Evolutionary conservation across 2,888 invertebrate species (phyloP).

Genomic region (Pteria penguin): DNA sequence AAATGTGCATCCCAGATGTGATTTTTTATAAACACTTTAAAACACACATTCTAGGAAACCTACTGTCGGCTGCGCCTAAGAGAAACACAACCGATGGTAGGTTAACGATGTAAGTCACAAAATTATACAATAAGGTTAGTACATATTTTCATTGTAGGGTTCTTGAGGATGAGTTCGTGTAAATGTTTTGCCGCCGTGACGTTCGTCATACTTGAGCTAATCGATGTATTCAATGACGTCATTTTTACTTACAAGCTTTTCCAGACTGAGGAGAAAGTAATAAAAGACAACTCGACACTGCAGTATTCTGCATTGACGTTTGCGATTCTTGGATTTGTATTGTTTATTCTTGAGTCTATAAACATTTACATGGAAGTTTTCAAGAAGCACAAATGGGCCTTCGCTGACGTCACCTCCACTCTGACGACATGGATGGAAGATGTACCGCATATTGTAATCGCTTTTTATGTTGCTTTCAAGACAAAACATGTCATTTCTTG

Average conservation of each 20-base stretch:
- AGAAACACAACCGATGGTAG: too few species aligned
- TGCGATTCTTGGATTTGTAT: not conserved
- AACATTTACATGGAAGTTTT: not conserved
- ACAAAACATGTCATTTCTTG: not conserved
- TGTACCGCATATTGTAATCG: slow-evolving; percentile 6
- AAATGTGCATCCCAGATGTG: too few species aligned
- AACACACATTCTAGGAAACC: too few species aligned
- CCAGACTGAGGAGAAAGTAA: not conserved
- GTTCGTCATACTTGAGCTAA: not conserved
- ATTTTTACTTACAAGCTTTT: not conserved
- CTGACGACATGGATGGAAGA: slow-evolving; percentile 21
- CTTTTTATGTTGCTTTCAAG: not conserved
- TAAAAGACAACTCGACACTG: not conserved
- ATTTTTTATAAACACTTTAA: too few species aligned
- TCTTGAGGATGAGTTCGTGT: not conserved
- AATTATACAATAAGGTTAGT: too few species aligned
- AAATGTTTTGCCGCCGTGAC: not conserved
- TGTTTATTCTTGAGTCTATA: not conserved
- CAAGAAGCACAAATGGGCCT: not conserved
- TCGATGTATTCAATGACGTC: not conserved
- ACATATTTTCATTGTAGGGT: too few species aligned
- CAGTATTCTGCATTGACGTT: not conserved
- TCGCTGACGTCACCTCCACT: slow-evolving; percentile 8
- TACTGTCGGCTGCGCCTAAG: too few species aligned
- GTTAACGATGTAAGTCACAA: too few species aligned